These are phyloP conservation scores for Acanthosepion lycidas DNA, from an alignment of 2,888 invertebrate genomes.

Conservation along the genomic window DNA sequence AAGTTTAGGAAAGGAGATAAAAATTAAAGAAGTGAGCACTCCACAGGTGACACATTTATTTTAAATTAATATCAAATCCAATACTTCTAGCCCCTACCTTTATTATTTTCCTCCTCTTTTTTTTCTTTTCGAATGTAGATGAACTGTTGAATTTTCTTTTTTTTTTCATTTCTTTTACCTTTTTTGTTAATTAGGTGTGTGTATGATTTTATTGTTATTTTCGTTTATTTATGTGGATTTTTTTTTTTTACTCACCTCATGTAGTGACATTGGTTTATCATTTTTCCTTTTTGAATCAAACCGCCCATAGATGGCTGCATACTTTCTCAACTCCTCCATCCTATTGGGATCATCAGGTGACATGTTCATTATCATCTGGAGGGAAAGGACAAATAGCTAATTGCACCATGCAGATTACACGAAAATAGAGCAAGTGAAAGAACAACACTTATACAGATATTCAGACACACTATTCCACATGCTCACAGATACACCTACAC, in stretches of 20 bases:
- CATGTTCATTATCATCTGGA: conserved; percentile 89
- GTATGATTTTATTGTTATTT: neutral
- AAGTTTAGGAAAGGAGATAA: neutral
- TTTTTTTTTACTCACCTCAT: conserved; percentile 82
- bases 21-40: neutral
- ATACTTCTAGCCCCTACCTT: neutral
- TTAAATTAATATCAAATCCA: neutral
- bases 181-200: neutral
- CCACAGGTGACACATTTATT: neutral
- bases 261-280: conserved; percentile 95
- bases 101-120: neutral
- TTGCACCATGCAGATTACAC: neutral
- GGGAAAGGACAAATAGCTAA: conserved; percentile 37
- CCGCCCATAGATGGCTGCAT: conserved; percentile 97
- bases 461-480: neutral
- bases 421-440: neutral
- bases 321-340: conserved; percentile 87
- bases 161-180: neutral
- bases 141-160: neutral
- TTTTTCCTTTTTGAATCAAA: conserved; percentile 98
- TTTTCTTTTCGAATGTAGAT: neutral
- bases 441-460: conserved; percentile 11
- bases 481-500: neutral
- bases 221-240: no score
- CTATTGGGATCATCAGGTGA: conserved; percentile 86